Base-by-base conservation (phyloP, 1,140 invertebrate species). In the Drosophila tsacasi region DNA sequence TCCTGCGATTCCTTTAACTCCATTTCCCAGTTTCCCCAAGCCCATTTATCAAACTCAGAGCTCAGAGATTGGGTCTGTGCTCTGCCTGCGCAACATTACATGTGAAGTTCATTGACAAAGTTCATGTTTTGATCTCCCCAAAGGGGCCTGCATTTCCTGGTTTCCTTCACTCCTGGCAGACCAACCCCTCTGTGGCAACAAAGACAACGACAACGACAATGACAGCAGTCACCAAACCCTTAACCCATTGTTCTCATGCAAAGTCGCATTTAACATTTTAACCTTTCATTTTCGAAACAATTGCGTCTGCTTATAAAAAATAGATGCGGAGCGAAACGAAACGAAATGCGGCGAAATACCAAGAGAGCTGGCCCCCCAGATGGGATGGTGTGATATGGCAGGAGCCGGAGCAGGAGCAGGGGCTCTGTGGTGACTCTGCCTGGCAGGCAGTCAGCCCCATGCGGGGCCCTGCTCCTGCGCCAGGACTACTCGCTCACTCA, bases 241-340 rank as follows among this genome's bases (percentile, higher is more conserved):
- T 59, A 78, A 78, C 65, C 60, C 81, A 89, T 86, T 86, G 83
- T 86, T 86, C 81, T 78, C 84, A 50, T 50, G 35, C 69, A 86
- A 86, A 85, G 83, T 89, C 85, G 77, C 78, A 90, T 84, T 89
- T 89, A 90, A 89, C 84, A 90, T 89, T 89, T 77, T 90, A 89
- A 89, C 84, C 84, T 89, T 89, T 89, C 78, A 89, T 89, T 89
- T 89, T 89, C 84, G 79, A 90, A 89, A 89, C 84, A 89, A 89
- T 89, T 89, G 84, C 84, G 84, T 90, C 85, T 89, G 85, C 84
- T 89, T 90, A 89, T 89, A 89, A 89, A 89, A 89, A 89, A 89
- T 89, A 84, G 84, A 87, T 87, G 84, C 69, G 69, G 79, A 86
- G 76, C 84, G 77, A 81, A 83, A 71, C 75, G 69, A 80, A 79